Evolutionary conservation across 2,113 vertebrate genomes (phyloP).

Genomic region (Cheilinus undulatus): DNA sequence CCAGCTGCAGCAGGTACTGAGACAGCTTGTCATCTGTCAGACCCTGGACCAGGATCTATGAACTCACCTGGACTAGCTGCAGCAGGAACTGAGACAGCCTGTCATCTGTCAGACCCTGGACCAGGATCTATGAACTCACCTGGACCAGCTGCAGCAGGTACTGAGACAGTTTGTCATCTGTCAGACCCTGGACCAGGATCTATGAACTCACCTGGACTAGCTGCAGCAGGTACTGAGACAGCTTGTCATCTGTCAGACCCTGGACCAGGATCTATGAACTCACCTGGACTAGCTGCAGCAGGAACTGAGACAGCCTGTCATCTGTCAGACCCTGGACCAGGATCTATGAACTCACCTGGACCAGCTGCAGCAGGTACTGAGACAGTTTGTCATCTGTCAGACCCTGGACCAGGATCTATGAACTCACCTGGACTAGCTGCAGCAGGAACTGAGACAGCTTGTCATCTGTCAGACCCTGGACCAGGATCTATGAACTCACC

Average conservation of each 20-base stretch:
- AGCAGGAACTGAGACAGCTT: too few species aligned
- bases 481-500: constrained; percentile 76
- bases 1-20: constrained; percentile 96
- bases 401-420: constrained; percentile 86
- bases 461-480: not conserved
- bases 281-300: constrained; percentile 97
- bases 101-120: constrained; percentile 94
- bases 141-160: constrained; percentile 97
- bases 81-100: constrained; percentile 97
- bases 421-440: constrained; percentile 92
- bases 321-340: constrained; percentile 94
- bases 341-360: too few species aligned
- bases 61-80: too few species aligned
- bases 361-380: constrained; percentile 96
- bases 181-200: constrained; percentile 93
- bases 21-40: constrained; percentile 96
- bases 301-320: constrained; percentile 95
- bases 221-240: constrained; percentile 97
- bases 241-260: constrained; percentile 93
- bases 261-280: too few species aligned
- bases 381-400: constrained; percentile 96
- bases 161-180: constrained; percentile 96
- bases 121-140: too few species aligned
- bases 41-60: constrained; percentile 92
- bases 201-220: too few species aligned